Percentiles rank a stretch among this genome's conserved stretches.
These are phyloP conservation scores for Dryobota labecula DNA, from an alignment of 2,888 invertebrate species.

Conservation along the genomic window DNA sequence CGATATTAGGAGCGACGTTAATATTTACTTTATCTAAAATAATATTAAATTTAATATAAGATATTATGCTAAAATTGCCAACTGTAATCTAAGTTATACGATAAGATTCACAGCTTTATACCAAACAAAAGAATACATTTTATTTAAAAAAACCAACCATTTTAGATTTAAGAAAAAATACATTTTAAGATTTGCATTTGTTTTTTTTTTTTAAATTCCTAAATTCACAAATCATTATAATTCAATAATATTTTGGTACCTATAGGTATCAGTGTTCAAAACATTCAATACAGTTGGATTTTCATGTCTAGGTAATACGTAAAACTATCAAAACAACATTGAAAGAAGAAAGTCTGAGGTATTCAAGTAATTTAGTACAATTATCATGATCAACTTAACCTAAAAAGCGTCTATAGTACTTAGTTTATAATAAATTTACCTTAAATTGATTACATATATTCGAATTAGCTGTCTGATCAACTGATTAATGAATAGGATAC, in stretches of 20 bases:
- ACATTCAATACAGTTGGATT: neutral
- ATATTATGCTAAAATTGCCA: slow-evolving; percentile 10
- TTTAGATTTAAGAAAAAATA: neutral
- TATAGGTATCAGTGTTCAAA: neutral
- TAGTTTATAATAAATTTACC: slow-evolving; percentile 19
- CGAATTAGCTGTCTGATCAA: slow-evolving; percentile 20
- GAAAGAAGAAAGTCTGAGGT: slow-evolving; percentile 32
- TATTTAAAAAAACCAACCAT: too few relatives aligned
- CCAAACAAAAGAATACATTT: neutral
- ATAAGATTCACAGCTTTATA: slow-evolving; percentile 14
- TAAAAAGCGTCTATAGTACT: slow-evolving; percentile 41
- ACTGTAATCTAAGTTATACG: slow-evolving; percentile 6
- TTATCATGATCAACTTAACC: slow-evolving; percentile 22
- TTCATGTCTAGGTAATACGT: neutral
- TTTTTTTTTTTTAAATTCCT: too few relatives aligned
- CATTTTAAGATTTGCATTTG: too few relatives aligned
- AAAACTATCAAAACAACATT: neutral
- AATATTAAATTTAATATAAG: neutral
- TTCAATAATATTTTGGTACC: neutral
- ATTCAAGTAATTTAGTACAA: slow-evolving; percentile 28
- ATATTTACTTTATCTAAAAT: neutral
- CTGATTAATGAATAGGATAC: slow-evolving; percentile 3
- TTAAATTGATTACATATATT: slow-evolving; percentile 4
- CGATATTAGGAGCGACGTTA: slow-evolving; percentile 14
- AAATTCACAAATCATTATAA: neutral